A percentile compares a stretch with the other conserved stretches of the same genome.
phyloP scores from a whole-genome alignment of 2,888 invertebrate species.

The Orthonevra nobilis region DNA sequence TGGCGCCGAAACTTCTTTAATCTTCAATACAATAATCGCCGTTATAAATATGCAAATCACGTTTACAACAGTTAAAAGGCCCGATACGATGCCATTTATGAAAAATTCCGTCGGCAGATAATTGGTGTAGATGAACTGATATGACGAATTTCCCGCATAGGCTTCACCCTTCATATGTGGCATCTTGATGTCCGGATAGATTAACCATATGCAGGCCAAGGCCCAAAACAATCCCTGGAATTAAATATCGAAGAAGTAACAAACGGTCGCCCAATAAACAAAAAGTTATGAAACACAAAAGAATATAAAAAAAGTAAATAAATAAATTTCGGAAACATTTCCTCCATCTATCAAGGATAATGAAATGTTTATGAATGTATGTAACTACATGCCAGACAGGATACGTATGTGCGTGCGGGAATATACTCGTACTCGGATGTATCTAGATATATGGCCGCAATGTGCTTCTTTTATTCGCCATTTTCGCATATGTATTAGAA shows the following conservation, averaged over 20 bases:
- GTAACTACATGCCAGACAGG: conserved; percentile 23
- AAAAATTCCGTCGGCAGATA: conserved; percentile 89
- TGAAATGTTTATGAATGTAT: conserved; percentile 40
- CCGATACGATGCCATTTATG: conserved; percentile 89
- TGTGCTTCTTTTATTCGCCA: conserved; percentile 13
- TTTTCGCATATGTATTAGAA: conserved; percentile 1
- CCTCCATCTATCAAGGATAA: conserved; percentile 24
- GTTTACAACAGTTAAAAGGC: conserved; percentile 89
- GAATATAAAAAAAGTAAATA: background rate
- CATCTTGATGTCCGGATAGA: conserved; percentile 85
- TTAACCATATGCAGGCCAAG: conserved; percentile 86
- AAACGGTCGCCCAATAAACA: conserved; percentile 1
- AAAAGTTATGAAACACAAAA: conserved; percentile 29
- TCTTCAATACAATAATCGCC: conserved; percentile 89
- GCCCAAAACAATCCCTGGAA: conserved; percentile 87
- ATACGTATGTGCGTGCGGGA: too few relatives aligned
- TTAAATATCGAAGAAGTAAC: conserved; percentile 6
- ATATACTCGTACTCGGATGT: too few relatives aligned
- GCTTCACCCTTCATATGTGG: conserved; percentile 86
- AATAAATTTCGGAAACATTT: conserved; percentile 14
- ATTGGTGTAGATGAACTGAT: conserved; percentile 86
- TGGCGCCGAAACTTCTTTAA: conserved; percentile 91
- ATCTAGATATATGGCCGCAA: too few relatives aligned
- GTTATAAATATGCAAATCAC: conserved; percentile 91
- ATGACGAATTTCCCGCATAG: conserved; percentile 84